Base-by-base conservation (phyloP, 2,797 vertebrate genomes). In the Chlorospingus flavigularis region DNA sequence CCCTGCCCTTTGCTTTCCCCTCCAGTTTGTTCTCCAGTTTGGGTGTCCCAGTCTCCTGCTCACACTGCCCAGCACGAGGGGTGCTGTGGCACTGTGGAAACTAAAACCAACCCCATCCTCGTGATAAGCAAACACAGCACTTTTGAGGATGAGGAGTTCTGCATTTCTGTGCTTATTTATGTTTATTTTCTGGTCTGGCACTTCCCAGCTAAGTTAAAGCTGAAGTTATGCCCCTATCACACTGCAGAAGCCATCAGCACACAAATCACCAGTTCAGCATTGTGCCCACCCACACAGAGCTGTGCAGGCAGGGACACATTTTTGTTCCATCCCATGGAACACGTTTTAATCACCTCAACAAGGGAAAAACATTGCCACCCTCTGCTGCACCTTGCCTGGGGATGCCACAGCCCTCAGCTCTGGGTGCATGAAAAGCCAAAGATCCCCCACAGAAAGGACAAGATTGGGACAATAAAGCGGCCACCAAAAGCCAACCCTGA, bases 51-150 rank as follows among this genome's bases (percentile, higher is more conserved):
- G 14, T 4, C 39, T 66, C 39, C 43, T 43, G 26, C 37, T 60
- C 45, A 25, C 40, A 31, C 57, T 57, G 31, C n/a, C 45, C 43
- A 67, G 60, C 11, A 81, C 30, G 15, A 75, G 30, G 68, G 8
- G 1, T 11, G 21, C 9, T 6, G 39, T 1, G 1, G 3, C 17
- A 3, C 5, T 0, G 1, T 7, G 8, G 33, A 37, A 55, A 40
- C 2, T 7, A 35, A 72, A 68, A 18, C 9, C 11, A 40, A 5
- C 26, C 60, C 58, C 17, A 6, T 33, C 39, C 11, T 15, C 51
- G 24, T 4, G 8, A 39, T 5, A 42, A 63, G 9, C 12, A 63
- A 80, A 5, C 2, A 28, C 0, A 7, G 3, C 5, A 7, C 20
- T 60, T 89, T 17, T 16, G 39, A 75, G 50, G 11, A 53, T n/a